These are phyloP conservation scores for Anadara kagoshimensis DNA, from an alignment of 1,140 invertebrate genomes.

Conservation along the genomic window DNA sequence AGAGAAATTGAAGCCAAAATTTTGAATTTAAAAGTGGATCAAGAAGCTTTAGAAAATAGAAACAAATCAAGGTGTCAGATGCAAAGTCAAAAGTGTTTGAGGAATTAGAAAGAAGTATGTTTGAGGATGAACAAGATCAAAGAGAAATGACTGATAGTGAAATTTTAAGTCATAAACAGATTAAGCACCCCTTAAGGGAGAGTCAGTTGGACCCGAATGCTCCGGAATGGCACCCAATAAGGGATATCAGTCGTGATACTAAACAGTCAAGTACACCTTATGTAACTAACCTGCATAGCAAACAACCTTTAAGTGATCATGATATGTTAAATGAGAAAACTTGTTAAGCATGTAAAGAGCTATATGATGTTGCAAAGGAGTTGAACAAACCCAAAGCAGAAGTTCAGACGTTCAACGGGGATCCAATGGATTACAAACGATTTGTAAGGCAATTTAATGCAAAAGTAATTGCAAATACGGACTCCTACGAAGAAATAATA, in stretches of 20 bases:
- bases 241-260: too few species aligned
- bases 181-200: too few species aligned
- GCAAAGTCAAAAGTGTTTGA: slow-evolving; percentile 24
- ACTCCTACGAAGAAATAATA: slow-evolving; percentile 31
- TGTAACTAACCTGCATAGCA: too few species aligned
- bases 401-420: slow-evolving; percentile 29
- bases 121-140: background rate
- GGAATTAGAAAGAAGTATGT: slow-evolving; percentile 20
- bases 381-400: slow-evolving; percentile 33
- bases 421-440: slow-evolving; percentile 32
- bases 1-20: slow-evolving; percentile 2
- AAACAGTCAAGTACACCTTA: too few species aligned
- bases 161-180: too few species aligned
- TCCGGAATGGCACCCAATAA: too few species aligned
- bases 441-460: slow-evolving; percentile 39
- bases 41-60: slow-evolving; percentile 22
- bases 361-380: background rate
- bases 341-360: too few species aligned
- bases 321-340: too few species aligned
- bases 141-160: too few species aligned
- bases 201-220: too few species aligned
- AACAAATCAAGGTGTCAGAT: slow-evolving; percentile 12
- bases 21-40: too few species aligned
- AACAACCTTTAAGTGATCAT: too few species aligned
- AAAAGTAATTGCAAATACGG: slow-evolving; percentile 20